phyloP scores from a whole-genome alignment of 1,140 invertebrate species.

The Sitodiplosis mosellana region DNA sequence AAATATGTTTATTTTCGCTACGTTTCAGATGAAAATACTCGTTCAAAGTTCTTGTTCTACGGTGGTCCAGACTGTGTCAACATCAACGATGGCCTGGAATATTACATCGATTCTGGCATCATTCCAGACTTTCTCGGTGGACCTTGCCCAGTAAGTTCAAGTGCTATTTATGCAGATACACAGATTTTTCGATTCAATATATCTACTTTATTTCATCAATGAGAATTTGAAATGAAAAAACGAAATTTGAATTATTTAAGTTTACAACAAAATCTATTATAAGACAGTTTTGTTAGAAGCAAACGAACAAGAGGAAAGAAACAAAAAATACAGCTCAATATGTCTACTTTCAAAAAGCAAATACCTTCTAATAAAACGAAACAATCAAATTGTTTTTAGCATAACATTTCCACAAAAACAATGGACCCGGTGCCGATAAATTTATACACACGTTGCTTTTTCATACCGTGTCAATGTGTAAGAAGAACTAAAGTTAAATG shows the following conservation, averaged over 20 bases:
- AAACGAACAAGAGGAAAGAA: too few relatives aligned
- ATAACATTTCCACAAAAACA: too few relatives aligned
- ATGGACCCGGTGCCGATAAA: slow-evolving; percentile 19
- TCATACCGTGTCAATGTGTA: slow-evolving; percentile 25
- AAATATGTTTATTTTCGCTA: slow-evolving; percentile 2
- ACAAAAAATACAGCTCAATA: too few relatives aligned
- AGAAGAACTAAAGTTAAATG: slow-evolving; percentile 7
- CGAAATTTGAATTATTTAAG: too few relatives aligned
- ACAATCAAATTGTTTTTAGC: background rate
- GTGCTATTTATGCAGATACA: background rate
- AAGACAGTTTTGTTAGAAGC: too few relatives aligned
- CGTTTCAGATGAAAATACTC: slow-evolving; percentile 74
- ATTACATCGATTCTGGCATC: slow-evolving; percentile 71
- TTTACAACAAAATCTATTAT: too few relatives aligned
- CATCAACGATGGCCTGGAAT: slow-evolving; percentile 53
- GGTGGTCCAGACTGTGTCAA: slow-evolving; percentile 72
- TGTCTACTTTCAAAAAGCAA: too few relatives aligned
- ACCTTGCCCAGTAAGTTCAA: slow-evolving; percentile 1
- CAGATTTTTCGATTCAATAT: too few relatives aligned
- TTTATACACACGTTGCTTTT: slow-evolving; percentile 24
- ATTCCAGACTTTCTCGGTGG: slow-evolving; percentile 70
- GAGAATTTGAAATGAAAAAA: too few relatives aligned
- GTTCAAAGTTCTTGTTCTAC: slow-evolving; percentile 87
- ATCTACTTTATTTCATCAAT: too few relatives aligned
- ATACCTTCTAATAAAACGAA: slow-evolving; percentile 1